Evolutionary conservation across 2,888 invertebrate species (phyloP).

Genomic region (Emesis furor): DNA sequence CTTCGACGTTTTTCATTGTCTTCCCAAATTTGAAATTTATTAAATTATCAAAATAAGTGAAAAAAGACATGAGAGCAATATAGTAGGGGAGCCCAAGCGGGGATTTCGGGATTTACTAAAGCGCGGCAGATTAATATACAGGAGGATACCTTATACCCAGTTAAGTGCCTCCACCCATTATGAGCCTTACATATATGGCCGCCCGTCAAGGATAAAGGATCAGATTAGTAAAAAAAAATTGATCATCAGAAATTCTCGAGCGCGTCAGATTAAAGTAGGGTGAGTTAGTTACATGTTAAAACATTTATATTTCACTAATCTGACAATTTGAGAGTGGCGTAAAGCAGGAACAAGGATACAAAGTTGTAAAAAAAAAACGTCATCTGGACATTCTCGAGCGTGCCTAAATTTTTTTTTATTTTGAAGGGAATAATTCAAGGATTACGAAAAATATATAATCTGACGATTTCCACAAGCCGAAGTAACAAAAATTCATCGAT

Average conservation of each 20-base stretch:
- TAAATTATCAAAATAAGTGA: too few relatives aligned
- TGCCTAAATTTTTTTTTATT: slow-evolving; percentile 31
- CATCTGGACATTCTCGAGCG: slow-evolving; percentile 34
- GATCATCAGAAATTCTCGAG: slow-evolving; percentile 59
- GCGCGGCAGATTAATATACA: slow-evolving; percentile 69
- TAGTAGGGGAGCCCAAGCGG: too few relatives aligned
- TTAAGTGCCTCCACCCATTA: slow-evolving; percentile 64
- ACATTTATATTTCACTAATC: slow-evolving; percentile 50
- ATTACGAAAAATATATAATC: slow-evolving; percentile 27
- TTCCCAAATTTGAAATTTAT: too few relatives aligned
- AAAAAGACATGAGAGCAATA: too few relatives aligned
- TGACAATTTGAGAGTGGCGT: slow-evolving; percentile 40
- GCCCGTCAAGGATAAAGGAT: slow-evolving; percentile 57
- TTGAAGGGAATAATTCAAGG: slow-evolving; percentile 29
- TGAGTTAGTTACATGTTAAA: slow-evolving; percentile 38
- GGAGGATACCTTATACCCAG: slow-evolving; percentile 65
- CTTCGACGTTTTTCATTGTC: too few relatives aligned
- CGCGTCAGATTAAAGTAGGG: slow-evolving; percentile 34
- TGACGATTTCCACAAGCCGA: slow-evolving; percentile 41
- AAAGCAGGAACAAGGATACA: slow-evolving; percentile 40
- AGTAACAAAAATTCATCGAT: slow-evolving; percentile 50
- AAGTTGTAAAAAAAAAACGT: slow-evolving; percentile 52
- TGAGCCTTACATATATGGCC: slow-evolving; percentile 57
- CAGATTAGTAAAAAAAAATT: slow-evolving; percentile 70
- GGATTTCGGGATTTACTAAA: slow-evolving; percentile 19